phyloP scores from a whole-genome alignment of 2,113 vertebrate species.

The Tragelaphus scriptus region DNA sequence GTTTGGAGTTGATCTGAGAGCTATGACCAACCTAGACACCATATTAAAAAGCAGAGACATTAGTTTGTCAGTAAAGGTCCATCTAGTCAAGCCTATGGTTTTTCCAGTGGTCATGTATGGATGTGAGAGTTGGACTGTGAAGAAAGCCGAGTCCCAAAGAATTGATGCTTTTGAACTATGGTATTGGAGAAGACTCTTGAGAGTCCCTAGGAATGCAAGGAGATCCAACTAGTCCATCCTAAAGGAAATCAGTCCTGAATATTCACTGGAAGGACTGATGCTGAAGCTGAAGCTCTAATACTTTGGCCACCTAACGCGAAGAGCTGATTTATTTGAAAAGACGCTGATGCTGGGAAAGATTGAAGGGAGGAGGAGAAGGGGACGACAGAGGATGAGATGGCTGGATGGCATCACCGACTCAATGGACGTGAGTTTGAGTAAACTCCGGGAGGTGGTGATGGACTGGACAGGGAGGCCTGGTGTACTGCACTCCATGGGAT shows the following conservation, averaged over 20 bases:
- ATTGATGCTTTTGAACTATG: background rate
- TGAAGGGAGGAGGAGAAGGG: background rate
- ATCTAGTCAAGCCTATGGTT: background rate
- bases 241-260: fast-evolving
- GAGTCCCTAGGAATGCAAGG: background rate
- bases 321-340: background rate
- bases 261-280: background rate
- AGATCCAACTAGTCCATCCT: background rate
- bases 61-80: background rate
- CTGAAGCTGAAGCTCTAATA: background rate
- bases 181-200: background rate
- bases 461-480: background rate
- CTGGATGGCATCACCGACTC: background rate
- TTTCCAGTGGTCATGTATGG: background rate
- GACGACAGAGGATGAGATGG: background rate
- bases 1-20: background rate
- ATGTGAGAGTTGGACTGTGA: background rate
- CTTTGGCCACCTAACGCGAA: fast-evolving
- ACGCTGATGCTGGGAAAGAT: background rate
- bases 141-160: fast-evolving
- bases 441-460: background rate
- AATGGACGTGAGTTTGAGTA: background rate
- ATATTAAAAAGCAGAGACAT: background rate
- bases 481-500: background rate
- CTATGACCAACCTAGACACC: background rate